These are phyloP conservation scores for Oreohelix idahoensis DNA, from an alignment of 1,140 invertebrate genomes.

Conservation along the genomic window DNA sequence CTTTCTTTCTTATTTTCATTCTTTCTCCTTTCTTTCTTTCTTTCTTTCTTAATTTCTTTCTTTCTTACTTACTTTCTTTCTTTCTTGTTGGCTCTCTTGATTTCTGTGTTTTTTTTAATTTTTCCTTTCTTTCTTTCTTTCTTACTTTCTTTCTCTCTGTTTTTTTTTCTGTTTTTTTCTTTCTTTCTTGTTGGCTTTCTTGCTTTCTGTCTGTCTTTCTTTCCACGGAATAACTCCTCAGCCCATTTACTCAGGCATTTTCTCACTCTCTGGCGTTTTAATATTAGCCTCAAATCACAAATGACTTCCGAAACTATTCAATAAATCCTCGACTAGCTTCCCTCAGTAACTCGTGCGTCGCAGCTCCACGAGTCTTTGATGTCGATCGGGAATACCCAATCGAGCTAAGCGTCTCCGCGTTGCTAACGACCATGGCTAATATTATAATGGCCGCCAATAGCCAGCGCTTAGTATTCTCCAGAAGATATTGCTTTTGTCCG, in stretches of 20 bases:
- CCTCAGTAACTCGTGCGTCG: not conserved
- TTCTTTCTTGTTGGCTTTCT: not conserved
- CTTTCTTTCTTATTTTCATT: no score
- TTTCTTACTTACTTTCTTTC: not conserved
- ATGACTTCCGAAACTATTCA: not conserved
- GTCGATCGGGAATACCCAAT: constrained; percentile 13
- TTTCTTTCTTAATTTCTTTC: not conserved
- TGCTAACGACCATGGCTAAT: constrained; percentile 2
- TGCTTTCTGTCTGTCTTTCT: no score
- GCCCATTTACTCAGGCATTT: not conserved
- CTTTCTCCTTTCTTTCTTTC: not conserved
- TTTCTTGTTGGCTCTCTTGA: not conserved
- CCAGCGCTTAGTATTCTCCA: not conserved
- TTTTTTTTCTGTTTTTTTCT: not conserved
- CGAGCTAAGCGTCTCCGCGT: not conserved
- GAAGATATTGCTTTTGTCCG: constrained; percentile 6
- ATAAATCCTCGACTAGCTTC: not conserved
- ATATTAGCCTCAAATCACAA: not conserved
- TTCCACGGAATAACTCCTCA: no score
- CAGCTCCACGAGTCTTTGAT: not conserved
- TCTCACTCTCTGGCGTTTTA: not conserved
- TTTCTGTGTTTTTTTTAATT: not conserved
- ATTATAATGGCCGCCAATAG: not conserved
- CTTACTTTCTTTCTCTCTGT: not conserved
- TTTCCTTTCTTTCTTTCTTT: not conserved